phyloP scores from a whole-genome alignment of 1,140 invertebrate species.

The Theocolax elegans region DNA sequence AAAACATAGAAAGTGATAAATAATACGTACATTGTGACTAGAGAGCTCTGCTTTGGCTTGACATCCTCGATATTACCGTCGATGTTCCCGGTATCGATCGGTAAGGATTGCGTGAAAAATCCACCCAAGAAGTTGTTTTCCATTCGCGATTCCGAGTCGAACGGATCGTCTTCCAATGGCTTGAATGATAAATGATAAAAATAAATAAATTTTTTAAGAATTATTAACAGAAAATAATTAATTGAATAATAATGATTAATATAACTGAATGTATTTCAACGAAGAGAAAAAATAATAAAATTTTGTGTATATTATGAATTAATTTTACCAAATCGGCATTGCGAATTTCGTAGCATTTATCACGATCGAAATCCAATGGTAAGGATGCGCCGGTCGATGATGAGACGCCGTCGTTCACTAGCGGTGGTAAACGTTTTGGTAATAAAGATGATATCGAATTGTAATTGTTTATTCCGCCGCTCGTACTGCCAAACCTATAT shows the following conservation, averaged over 20 bases:
- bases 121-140: conserved; percentile 1
- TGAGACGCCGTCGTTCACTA: neutral
- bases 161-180: conserved; percentile 5
- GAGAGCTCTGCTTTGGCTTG: conserved; percentile 66
- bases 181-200: neutral
- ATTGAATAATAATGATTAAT: no score
- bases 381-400: neutral
- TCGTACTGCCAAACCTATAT: conserved; percentile 41
- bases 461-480: conserved; percentile 39
- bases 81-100: neutral
- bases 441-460: conserved; percentile 43
- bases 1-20: no score
- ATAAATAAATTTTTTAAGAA: no score
- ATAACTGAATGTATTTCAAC: no score
- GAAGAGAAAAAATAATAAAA: neutral
- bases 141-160: neutral
- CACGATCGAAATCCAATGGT: conserved; percentile 33
- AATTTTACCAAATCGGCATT: conserved; percentile 48
- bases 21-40: conserved; percentile 75
- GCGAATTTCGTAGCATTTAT: conserved; percentile 48
- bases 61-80: conserved; percentile 26
- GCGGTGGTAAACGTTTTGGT: conserved; percentile 41
- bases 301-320: no score
- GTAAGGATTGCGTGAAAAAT: conserved; percentile 20
- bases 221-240: no score